These are phyloP conservation scores for Fistularia tabacaria DNA, from an alignment of 2,797 vertebrate genomes.

Conservation along the genomic window DNA sequence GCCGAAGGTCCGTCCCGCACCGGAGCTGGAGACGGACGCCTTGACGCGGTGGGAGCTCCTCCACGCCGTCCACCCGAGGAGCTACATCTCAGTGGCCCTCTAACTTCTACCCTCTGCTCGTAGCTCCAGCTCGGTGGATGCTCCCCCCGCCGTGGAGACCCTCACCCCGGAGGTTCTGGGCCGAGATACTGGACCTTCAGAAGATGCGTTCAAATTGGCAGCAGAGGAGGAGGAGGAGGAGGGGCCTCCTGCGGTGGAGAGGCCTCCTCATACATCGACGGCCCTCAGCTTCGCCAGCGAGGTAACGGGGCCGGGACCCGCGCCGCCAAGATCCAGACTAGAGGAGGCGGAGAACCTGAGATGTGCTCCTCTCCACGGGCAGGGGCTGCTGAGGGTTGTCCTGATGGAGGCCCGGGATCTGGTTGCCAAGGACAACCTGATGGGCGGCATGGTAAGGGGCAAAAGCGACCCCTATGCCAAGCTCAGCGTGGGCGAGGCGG, in stretches of 20 bases:
- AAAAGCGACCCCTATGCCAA: constrained; percentile 91
- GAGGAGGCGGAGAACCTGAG: not conserved
- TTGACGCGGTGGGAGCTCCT: constrained; percentile 58
- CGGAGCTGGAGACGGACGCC: constrained; percentile 44
- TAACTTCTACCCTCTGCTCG: not conserved
- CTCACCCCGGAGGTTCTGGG: constrained; percentile 34
- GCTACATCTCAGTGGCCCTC: not conserved
- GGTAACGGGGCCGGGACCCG: constrained; percentile 55
- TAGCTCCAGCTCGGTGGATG: constrained; percentile 63
- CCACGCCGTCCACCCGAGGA: not conserved
- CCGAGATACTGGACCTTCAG: constrained; percentile 24
- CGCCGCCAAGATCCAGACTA: not conserved
- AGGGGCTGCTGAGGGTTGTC: constrained; percentile 85
- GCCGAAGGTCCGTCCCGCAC: constrained; percentile 14
- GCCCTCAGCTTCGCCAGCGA: constrained; percentile 79
- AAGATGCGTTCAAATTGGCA: constrained; percentile 25
- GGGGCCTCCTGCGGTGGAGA: constrained; percentile 29
- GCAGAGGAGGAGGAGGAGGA: constrained; percentile 61
- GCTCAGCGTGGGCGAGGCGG: constrained; percentile 68
- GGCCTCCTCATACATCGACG: constrained; percentile 74
- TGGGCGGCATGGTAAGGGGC: constrained; percentile 81
- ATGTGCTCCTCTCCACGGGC: constrained; percentile 14
- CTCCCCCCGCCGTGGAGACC: constrained; percentile 52
- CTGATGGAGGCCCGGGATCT: constrained; percentile 86
- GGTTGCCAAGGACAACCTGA: constrained; percentile 84